Base-by-base conservation (phyloP, 2,888 invertebrate species). In the Phragmatobia fuliginosa region DNA sequence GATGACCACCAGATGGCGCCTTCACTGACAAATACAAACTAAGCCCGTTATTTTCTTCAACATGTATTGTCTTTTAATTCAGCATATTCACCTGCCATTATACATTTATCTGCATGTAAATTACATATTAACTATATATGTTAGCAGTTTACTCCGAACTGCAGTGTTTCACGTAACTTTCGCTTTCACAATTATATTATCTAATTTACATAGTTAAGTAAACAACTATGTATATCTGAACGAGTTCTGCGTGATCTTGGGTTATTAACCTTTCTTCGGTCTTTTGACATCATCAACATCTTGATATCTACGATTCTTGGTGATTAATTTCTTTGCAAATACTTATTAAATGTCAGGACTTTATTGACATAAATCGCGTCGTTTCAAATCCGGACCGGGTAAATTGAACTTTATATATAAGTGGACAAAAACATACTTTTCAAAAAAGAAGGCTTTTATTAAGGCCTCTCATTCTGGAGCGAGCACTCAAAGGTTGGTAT, bases 121-220 rank as follows among this genome's bases (percentile, higher is more conserved):
- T 71, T 36, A 69, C 58, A 25, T 59, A 62, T 71, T 63, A 69
- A 67, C 62, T 36, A 65, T 73, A 60, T 21, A 25, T 69, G 70
- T 74, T 38, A 72, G 62, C 45, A 62, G 31, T 62, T 56, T 62
- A 62, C 59, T 65, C 64, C 41, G 71, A 67, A 75, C 70, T 16
- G 60, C 64, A 49, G 60, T 61, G 76, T 70, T 77, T 75, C 67
- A 63, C 52, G 52, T 32, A 21, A 83, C 87, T 88, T 85, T 89
- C 87, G 71, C 88, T 90, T 90, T 88, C 85, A 78, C 83, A 74
- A 84, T 86, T 83, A 84, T 83, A 76, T 33, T 68, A 74, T 58
- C 72, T 76, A 70, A 87, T 88, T 88, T 87, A 78, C 86, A 89
- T 89, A 85, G 81, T 83, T 78, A 84, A 82, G 77, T 83, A 81